Percentiles rank a stretch among this genome's conserved stretches.
phyloP scores from a whole-genome alignment of 2,888 invertebrate species.

The Ophion slaviceki region DNA sequence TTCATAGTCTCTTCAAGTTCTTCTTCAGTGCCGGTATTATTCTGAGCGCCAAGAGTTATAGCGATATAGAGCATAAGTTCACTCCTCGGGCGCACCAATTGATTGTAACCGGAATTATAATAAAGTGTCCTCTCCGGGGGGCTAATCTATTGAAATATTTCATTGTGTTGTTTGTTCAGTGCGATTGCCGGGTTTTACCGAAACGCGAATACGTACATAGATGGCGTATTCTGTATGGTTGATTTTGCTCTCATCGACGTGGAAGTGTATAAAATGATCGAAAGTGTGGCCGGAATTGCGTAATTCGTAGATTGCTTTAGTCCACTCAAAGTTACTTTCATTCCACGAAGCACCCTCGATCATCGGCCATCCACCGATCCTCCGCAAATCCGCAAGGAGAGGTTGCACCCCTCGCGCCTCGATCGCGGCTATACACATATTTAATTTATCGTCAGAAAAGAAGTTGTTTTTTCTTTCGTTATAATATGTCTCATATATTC shows the following conservation, averaged over 20 bases:
- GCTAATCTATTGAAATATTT: neutral
- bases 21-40: conserved; percentile 85
- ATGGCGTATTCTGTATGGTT: conserved; percentile 93
- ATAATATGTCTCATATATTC: no score
- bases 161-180: neutral
- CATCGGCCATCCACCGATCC: conserved; percentile 97
- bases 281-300: conserved; percentile 93
- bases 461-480: neutral
- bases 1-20: conserved; percentile 89
- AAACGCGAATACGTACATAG: conserved; percentile 87
- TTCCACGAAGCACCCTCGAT: conserved; percentile 91
- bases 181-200: no score
- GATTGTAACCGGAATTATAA: no score
- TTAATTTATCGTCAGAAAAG: neutral
- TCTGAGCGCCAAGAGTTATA: conserved; percentile 92
- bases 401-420: conserved; percentile 91
- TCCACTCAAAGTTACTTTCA: conserved; percentile 90
- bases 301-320: conserved; percentile 92
- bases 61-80: conserved; percentile 87
- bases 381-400: conserved; percentile 88
- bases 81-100: no score
- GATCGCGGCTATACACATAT: conserved; percentile 87
- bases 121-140: no score
- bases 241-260: conserved; percentile 93
- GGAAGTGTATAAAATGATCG: conserved; percentile 95